These are phyloP conservation scores for Neria commutata DNA, from an alignment of 2,888 invertebrate species.

Conservation along the genomic window DNA sequence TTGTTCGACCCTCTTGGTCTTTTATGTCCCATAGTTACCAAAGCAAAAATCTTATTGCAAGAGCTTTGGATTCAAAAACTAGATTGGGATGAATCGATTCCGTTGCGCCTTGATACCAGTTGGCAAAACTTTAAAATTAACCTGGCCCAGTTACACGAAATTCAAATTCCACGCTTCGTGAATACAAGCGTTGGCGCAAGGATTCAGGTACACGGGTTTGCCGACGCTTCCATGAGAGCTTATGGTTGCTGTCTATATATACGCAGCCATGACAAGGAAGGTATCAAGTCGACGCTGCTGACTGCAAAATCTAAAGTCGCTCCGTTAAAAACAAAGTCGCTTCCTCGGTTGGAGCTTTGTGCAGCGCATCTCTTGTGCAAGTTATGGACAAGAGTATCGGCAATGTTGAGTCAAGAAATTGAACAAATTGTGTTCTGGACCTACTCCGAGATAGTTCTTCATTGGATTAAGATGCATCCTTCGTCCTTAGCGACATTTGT, in stretches of 20 bases:
- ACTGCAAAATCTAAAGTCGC: background rate
- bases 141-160: background rate
- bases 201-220: background rate
- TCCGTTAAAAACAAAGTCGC: background rate
- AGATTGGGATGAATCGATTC: conserved; percentile 2
- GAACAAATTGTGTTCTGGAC: background rate
- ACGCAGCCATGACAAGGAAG: background rate
- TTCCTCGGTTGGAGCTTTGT: background rate
- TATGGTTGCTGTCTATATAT: background rate
- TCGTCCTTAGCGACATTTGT: background rate
- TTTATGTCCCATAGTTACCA: background rate
- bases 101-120: background rate
- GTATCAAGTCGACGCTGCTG: background rate
- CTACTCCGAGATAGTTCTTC: background rate
- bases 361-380: background rate
- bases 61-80: background rate
- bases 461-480: background rate
- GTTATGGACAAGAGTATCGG: background rate
- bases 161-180: background rate
- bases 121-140: background rate
- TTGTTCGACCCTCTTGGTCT: conserved; percentile 6
- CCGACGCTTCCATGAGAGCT: background rate
- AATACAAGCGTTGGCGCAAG: background rate
- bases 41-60: background rate
- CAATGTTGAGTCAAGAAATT: background rate